Conservation (phyloP, 2,113 vertebrate species). For the Phalacrocorax brasilianus region DNA sequence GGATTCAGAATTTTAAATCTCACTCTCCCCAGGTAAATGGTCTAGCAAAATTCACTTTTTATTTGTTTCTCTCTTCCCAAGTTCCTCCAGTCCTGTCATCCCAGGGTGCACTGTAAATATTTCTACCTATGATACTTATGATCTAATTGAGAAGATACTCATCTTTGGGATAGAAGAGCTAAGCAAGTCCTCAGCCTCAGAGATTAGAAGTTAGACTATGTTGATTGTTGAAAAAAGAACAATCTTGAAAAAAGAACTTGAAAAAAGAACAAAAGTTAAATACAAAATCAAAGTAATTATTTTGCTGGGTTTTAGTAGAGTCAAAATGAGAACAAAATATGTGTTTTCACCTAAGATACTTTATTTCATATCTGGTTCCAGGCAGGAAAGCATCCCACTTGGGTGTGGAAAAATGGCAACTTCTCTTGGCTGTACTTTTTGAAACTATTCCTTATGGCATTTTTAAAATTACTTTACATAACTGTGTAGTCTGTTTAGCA, state of each 20-base stretch:
- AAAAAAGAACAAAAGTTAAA: neutral
- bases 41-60: neutral
- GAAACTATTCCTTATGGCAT: neutral
- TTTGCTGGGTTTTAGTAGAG: neutral
- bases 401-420: neutral
- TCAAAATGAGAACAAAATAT: neutral
- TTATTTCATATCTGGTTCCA: neutral
- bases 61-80: neutral
- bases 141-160: neutral
- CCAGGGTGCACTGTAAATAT: neutral
- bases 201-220: neutral
- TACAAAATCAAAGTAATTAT: neutral
- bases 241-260: neutral
- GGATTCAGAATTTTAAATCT: neutral
- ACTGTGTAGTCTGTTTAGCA: neutral
- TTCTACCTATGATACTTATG: neutral
- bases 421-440: neutral
- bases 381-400: neutral
- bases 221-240: neutral
- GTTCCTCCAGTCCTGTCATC: neutral
- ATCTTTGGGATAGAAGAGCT: neutral
- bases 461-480: neutral
- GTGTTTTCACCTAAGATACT: neutral
- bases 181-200: neutral
- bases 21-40: neutral